Evolutionary conservation across 2,797 vertebrate species (phyloP).

Genomic region (Pyrrhura leucotis): DNA sequence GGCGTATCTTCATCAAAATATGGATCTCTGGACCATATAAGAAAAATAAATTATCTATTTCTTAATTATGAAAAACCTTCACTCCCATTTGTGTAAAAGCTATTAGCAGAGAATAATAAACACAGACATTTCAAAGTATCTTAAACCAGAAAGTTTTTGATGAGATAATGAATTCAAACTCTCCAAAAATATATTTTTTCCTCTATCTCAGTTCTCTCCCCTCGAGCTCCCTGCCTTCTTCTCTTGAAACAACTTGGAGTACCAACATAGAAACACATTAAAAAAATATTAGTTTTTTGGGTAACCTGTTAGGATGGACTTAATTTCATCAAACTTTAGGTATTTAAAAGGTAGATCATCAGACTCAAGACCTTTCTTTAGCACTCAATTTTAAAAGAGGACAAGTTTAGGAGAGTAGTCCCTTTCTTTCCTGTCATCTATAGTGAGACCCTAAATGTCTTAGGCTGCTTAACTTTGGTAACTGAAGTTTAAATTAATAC

Average conservation of each 20-base stretch:
- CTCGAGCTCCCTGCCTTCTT: neutral
- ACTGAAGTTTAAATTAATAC: neutral
- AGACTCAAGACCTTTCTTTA: neutral
- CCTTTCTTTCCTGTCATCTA: neutral
- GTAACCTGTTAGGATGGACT: neutral
- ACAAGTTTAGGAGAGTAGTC: neutral
- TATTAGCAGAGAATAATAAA: neutral
- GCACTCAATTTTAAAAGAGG: neutral
- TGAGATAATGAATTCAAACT: neutral
- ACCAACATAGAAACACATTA: neutral
- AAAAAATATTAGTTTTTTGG: rapidly evolving
- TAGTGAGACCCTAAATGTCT: neutral
- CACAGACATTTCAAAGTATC: neutral
- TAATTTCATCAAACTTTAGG: neutral
- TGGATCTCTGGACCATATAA: neutral
- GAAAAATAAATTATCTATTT: neutral
- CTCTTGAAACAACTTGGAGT: neutral
- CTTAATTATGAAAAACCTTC: neutral
- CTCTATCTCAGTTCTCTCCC: neutral
- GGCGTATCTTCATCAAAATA: neutral
- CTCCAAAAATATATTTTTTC: neutral
- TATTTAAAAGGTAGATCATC: neutral
- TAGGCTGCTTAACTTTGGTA: neutral
- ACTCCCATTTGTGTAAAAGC: neutral
- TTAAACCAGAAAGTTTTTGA: neutral